Conservation (phyloP, 1,140 invertebrate genomes). For the Paraescarpia echinospica region DNA sequence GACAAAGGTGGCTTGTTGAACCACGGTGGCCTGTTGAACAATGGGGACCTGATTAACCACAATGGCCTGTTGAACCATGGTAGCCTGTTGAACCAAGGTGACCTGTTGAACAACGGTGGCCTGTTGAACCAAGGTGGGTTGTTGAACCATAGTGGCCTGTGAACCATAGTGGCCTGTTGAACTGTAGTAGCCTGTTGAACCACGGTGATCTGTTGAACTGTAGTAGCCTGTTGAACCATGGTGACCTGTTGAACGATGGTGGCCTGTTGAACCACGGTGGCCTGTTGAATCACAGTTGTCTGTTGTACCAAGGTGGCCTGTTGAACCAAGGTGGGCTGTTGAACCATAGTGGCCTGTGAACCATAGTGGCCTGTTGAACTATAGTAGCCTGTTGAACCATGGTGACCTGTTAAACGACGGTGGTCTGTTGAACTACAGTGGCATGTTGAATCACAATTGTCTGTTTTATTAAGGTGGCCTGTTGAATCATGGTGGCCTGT, state of each 20-base stretch:
- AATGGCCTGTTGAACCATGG: not conserved
- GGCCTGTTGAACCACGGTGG: not conserved
- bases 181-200: not conserved
- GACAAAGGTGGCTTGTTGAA: not conserved
- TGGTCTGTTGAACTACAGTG: no score
- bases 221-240: not conserved
- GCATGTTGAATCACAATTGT: no score
- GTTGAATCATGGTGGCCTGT: not conserved
- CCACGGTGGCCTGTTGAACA: not conserved
- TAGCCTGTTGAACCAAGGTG: not conserved
- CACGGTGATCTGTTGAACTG: not conserved
- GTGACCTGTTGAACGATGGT: not conserved
- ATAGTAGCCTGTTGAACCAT: not conserved
- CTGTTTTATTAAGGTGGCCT: no score
- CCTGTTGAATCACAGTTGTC: not conserved
- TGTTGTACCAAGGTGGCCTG: no score
- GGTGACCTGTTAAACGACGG: not conserved
- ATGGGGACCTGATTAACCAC: no score
- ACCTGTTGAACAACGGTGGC: no score
- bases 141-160: not conserved
- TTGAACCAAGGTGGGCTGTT: no score
- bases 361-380: not conserved
- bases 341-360: not conserved
- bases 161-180: not conserved
- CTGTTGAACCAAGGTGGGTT: no score